A percentile compares a stretch with the other conserved stretches of the same genome.
Evolutionary conservation across 1,140 invertebrate genomes (phyloP).

Genomic region (Bradynema listronoti): DNA sequence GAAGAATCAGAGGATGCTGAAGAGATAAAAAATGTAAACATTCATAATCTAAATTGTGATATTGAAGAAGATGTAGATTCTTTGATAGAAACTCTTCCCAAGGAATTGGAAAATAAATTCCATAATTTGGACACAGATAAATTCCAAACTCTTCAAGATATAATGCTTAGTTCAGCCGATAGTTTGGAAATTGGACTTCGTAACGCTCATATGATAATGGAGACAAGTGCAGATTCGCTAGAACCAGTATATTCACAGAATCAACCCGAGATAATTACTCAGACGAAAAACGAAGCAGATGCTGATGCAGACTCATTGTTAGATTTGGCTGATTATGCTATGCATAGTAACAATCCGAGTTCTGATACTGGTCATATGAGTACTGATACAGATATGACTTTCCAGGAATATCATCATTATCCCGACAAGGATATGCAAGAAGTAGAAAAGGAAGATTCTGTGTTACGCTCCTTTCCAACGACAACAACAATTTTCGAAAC

Average conservation of each 20-base stretch:
- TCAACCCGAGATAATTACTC: conserved; percentile 12
- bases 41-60: no score
- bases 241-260: conserved; percentile 26
- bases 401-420: conserved; percentile 34
- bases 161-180: conserved; percentile 34
- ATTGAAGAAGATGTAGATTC: no score
- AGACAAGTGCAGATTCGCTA: conserved; percentile 49
- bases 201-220: conserved; percentile 30
- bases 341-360: conserved; percentile 34
- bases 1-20: conserved; percentile 15
- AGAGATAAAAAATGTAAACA: conserved; percentile 10
- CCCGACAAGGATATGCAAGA: conserved; percentile 46
- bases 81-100: not conserved
- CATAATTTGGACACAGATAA: conserved; percentile 2
- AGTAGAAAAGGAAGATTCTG: conserved; percentile 33
- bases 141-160: conserved; percentile 28
- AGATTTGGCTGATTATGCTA: not conserved
- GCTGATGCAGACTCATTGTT: no score
- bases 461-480: conserved; percentile 44
- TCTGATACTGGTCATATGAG: conserved; percentile 27
- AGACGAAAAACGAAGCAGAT: conserved; percentile 15
- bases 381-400: conserved; percentile 39
- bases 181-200: conserved; percentile 30
- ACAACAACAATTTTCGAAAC: conserved; percentile 55
- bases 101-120: not conserved